Percentiles rank a stretch among this genome's conserved stretches.
Conservation (phyloP, 2,888 invertebrate species). For the Philereme transversata region DNA sequence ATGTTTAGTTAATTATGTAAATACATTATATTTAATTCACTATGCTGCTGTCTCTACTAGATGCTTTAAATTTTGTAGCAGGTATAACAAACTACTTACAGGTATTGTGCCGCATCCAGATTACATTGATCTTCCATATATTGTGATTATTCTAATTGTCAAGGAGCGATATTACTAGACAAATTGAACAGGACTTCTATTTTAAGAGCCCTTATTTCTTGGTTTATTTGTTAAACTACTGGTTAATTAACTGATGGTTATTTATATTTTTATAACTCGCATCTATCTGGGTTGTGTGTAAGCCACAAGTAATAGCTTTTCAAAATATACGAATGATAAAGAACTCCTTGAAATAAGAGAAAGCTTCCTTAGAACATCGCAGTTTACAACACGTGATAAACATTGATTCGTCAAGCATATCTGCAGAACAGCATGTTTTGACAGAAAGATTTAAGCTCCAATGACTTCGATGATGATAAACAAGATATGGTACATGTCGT, state of each 20-base stretch:
- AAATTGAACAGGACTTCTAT: slow-evolving; percentile 8
- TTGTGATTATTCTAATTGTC: slow-evolving; percentile 18
- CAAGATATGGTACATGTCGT: slow-evolving; percentile 56
- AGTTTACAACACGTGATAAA: slow-evolving; percentile 45
- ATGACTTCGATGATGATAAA: slow-evolving; percentile 47
- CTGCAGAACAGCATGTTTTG: slow-evolving; percentile 48
- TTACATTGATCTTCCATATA: slow-evolving; percentile 17
- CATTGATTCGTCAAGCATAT: slow-evolving; percentile 54
- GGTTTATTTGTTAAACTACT: not conserved
- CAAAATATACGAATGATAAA: slow-evolving; percentile 31
- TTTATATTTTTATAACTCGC: too few species aligned
- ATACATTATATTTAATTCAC: not conserved
- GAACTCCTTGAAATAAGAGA: slow-evolving; percentile 35
- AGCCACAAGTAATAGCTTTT: slow-evolving; percentile 4
- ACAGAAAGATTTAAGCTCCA: slow-evolving; percentile 46
- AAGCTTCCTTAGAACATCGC: slow-evolving; percentile 30
- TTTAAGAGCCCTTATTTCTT: not conserved
- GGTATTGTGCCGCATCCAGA: slow-evolving; percentile 8
- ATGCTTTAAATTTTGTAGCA: slow-evolving; percentile 18
- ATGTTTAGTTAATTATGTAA: not conserved
- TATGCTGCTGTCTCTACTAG: slow-evolving; percentile 16
- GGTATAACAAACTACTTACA: slow-evolving; percentile 19
- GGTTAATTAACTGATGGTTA: not conserved
- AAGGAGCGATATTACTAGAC: slow-evolving; percentile 6
- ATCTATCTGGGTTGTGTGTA: too few species aligned